These are phyloP conservation scores for Druceiella hillmani DNA, from an alignment of 2,888 invertebrate genomes.

Conservation along the genomic window DNA sequence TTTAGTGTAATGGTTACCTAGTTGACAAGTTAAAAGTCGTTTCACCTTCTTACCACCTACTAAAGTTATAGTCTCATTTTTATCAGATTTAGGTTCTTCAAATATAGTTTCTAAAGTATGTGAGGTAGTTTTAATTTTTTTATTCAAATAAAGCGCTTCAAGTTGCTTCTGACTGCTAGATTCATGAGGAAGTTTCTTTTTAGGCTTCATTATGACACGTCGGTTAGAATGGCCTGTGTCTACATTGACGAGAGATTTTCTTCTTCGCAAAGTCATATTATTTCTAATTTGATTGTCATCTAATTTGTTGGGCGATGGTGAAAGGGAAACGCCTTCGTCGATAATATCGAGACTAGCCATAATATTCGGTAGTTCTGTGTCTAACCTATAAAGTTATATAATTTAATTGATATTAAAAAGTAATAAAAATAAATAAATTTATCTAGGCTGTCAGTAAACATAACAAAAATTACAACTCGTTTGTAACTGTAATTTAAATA, in stretches of 20 bases:
- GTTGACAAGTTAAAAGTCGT: constrained; percentile 52
- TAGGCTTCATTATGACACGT: constrained; percentile 45
- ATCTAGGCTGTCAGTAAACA: no score
- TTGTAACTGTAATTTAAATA: no score
- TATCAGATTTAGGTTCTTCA: constrained; percentile 52
- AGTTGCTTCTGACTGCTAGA: constrained; percentile 43
- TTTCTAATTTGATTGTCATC: no score
- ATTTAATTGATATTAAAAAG: no score
- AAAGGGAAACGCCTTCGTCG: no score
- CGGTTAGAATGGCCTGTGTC: constrained; percentile 41
- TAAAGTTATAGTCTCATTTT: constrained; percentile 35
- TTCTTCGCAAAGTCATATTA: no score
- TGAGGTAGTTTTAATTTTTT: constrained; percentile 45
- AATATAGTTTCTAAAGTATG: constrained; percentile 58
- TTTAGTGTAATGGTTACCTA: constrained; percentile 45
- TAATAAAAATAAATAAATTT: no score
- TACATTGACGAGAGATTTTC: constrained; percentile 34
- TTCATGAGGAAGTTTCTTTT: constrained; percentile 37
- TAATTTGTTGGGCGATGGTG: no score
- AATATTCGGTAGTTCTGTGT: constrained; percentile 39
- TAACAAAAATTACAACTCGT: no score
- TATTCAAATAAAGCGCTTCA: constrained; percentile 53
- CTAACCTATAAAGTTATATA: constrained; percentile 21
- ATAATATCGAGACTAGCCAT: constrained; percentile 47
- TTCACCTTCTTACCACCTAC: constrained; percentile 53